Evolutionary conservation across 2,888 invertebrate species (phyloP), one percentile per base, ranked within the genome.

Genomic region (Axea sp.): DNA sequence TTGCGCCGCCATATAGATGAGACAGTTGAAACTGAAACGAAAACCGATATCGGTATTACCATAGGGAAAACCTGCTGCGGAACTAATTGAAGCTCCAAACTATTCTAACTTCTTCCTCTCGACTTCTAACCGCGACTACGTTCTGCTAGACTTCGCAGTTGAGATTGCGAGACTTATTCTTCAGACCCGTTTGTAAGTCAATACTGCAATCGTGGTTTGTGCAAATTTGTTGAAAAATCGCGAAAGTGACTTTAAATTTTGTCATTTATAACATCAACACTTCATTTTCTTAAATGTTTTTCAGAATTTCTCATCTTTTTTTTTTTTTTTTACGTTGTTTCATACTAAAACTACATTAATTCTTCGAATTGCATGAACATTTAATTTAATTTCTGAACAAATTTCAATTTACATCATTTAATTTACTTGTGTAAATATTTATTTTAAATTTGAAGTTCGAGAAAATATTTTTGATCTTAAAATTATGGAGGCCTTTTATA

Each of bases 1-100:
- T 88, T 97, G 96, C 55, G 93, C 91, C 37, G 94, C 94, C 88
- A 96, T 92, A 88, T 93, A 94, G 76, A 96, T 90, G 84, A 96
- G 90, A 87, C 92, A 92, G 84, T 92, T 92, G 88, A 92, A 92
- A 84, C 93, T 93, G 88, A 59, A 88, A 89, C 77, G 79, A 79
- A 77, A 78, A 79, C 64, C 68, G 68, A 75, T 75, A 65, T 59
- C 47, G 49, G 53, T 47, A 28, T 45, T 65, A 72, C 62, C 62
- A 7, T 60, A 43, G 67, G 67, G 67, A 67, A 72, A 67, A 67
- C 49, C 67, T 55, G 59, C 37, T 43, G 53, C 35, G 51, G 30
- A 59, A 72, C 72, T 73, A 76, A 69, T 75, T 69, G 69, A 73
- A 73, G 55, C 68, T 41, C 64, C 35, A 60, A 73, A 67, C 71